Evolutionary conservation across 2,113 vertebrate species (phyloP).

Genomic region (Glaucidium brasilianum): DNA sequence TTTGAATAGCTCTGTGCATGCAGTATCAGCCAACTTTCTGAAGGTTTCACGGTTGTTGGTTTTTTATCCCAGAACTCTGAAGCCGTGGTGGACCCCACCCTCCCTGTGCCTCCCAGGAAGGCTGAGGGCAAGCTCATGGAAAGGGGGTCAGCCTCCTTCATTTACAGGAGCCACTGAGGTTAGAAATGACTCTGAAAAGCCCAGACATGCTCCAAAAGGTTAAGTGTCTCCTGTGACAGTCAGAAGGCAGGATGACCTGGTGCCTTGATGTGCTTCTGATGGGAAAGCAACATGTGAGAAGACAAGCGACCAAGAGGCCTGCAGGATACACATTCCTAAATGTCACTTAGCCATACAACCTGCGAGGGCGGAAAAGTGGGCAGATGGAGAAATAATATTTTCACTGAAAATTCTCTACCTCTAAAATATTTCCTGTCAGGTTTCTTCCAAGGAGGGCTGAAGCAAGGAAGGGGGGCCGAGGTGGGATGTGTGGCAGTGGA

Average conservation of each 20-base stretch:
- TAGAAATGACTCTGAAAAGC: neutral
- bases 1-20: constrained; percentile 57
- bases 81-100: constrained; percentile 39
- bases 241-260: neutral
- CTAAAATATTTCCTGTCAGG: constrained; percentile 71
- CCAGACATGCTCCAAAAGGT: neutral
- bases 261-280: neutral
- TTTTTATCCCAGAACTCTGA: constrained; percentile 11
- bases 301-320: neutral
- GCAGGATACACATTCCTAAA: constrained; percentile 68
- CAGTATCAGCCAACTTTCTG: constrained; percentile 46
- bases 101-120: constrained; percentile 16
- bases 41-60: constrained; percentile 12
- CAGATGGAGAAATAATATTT: constrained; percentile 74
- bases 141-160: neutral
- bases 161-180: neutral
- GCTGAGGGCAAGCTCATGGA: neutral
- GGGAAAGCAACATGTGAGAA: constrained; percentile 49
- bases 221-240: constrained; percentile 53
- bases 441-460: constrained; percentile 58
- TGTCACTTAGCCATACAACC: constrained; percentile 69
- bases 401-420: constrained; percentile 69
- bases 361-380: constrained; percentile 64
- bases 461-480: neutral
- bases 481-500: constrained; percentile 41